phyloP scores from a whole-genome alignment of 64 coral and sea anemone genomes.

The Montipora sp. region DNA sequence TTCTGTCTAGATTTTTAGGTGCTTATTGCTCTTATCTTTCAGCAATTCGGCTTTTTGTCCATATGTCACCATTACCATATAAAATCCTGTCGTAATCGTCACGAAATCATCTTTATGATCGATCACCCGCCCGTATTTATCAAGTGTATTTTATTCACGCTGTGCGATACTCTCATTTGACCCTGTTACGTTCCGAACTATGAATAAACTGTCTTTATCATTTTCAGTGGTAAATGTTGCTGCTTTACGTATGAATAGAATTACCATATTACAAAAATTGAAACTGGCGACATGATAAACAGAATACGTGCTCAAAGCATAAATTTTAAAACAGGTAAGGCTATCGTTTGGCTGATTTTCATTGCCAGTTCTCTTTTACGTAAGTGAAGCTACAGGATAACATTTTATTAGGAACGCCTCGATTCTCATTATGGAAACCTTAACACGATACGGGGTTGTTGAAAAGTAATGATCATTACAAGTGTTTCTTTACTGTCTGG shows the following conservation, averaged over 20 bases:
- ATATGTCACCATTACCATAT: background rate
- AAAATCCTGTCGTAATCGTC: background rate
- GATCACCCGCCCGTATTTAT: background rate
- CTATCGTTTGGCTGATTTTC: too few species aligned
- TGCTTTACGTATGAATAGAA: background rate
- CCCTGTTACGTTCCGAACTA: background rate
- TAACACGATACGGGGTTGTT: too few species aligned
- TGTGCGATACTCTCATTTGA: constrained; percentile 14
- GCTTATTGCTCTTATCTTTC: constrained; percentile 48
- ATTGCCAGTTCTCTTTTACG: too few species aligned
- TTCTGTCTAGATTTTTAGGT: background rate
- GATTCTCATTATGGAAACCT: too few species aligned
- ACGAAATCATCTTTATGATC: background rate
- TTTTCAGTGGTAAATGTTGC: background rate
- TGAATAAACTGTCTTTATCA: background rate
- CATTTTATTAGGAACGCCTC: too few species aligned
- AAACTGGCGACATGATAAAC: background rate
- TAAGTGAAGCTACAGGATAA: too few species aligned
- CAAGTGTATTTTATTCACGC: background rate
- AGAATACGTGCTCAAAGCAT: too few species aligned
- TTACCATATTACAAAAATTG: constrained; percentile 12
- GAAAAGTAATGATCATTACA: too few species aligned
- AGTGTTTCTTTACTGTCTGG: background rate
- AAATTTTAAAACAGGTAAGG: too few species aligned
- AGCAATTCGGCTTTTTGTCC: constrained; percentile 14